Evolutionary conservation across 1,140 invertebrate species (phyloP), one percentile per base, ranked within the genome.

Genomic region (Apis cerana): DNA sequence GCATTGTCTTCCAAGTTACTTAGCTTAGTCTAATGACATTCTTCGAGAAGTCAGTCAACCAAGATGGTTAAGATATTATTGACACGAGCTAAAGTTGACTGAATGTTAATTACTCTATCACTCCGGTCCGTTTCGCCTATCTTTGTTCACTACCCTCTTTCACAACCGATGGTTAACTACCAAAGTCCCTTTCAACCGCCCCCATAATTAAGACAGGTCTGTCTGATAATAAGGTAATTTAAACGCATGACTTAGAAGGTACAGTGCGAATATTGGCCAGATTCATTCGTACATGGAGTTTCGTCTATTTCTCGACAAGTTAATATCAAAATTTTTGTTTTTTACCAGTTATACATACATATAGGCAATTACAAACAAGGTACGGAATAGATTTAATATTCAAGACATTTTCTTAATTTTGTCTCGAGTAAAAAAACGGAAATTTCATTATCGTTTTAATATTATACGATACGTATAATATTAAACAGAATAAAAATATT

Each of bases 101-200:
- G 89, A 85, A 90, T 90, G 90, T 90, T 91, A 91, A 91, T 91
- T 90, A 91, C 90, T 90, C 87, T 85, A 91, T 91, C 89, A 88
- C 80, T 86, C 68, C 79, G 43, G 52, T 76, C 72, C 75, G 75
- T 76, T 69, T 77, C 64, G 64, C 78, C 75, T 56, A 61, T 61
- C 56, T 56, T 72, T 75, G 62, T 61, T 62, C 54, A 9, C 27
- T 64, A 48, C 13, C 48, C 48, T 69, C 43, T n/a, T 50, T 10
- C 58, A 1, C 48, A 21, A 56, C 77, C 3, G 58, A 62, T 21
- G 67, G 54, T 33, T 13, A 71, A 64, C 23, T 54, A 61, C n/a
- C 43, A n/a, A 15, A 65, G 17, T n/a, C 52, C 19, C 62, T 27
- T 71, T 56, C 61, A 13, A 56, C 71, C 71, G 21, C 76, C 64